Conservation (phyloP, 2,113 vertebrate species). For the Hydrochoerus hydrochaeris region DNA sequence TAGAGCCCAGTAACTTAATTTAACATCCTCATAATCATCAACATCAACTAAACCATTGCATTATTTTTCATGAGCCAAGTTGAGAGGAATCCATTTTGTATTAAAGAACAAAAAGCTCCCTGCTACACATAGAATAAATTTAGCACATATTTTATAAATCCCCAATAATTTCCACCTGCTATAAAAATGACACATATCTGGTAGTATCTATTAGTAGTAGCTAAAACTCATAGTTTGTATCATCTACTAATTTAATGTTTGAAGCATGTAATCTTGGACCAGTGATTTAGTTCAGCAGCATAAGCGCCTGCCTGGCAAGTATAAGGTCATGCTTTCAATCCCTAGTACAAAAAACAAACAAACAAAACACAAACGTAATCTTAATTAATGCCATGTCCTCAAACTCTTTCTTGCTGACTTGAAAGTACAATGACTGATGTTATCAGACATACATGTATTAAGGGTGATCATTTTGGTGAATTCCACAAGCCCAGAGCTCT, state of each 20-base stretch:
- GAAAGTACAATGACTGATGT: background rate
- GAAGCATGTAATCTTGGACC: background rate
- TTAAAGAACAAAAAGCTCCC: background rate
- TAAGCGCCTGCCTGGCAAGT: too few relatives aligned
- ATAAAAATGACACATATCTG: background rate
- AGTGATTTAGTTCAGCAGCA: too few relatives aligned
- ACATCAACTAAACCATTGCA: background rate
- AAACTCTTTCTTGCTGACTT: background rate
- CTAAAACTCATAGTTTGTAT: background rate
- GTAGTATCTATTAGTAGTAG: background rate
- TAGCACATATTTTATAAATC: background rate
- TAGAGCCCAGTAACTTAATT: background rate
- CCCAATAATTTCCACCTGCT: background rate
- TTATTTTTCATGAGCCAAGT: background rate
- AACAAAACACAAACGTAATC: background rate
- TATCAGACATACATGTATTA: accelerated
- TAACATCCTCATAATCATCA: background rate
- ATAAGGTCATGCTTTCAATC: too few relatives aligned
- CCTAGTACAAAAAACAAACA: too few relatives aligned
- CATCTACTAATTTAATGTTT: background rate
- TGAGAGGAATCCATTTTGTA: background rate
- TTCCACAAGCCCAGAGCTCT: background rate
- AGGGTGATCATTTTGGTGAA: background rate
- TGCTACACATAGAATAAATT: background rate
- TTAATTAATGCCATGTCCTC: background rate